These are phyloP conservation scores for Neodiprion fabricii DNA, from an alignment of 1,140 invertebrate species.

Conservation along the genomic window DNA sequence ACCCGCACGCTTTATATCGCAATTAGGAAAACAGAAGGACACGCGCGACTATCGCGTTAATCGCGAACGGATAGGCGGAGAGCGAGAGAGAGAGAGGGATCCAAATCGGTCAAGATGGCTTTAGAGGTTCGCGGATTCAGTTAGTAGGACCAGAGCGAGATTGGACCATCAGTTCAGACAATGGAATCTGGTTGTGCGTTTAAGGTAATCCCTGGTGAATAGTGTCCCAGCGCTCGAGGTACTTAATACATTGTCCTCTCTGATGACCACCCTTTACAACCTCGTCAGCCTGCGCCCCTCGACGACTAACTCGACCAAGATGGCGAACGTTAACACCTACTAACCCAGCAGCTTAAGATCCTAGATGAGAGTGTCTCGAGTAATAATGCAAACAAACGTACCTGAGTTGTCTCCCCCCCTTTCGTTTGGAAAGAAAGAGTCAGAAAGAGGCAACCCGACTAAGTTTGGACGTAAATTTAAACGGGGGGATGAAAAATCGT, in stretches of 20 bases:
- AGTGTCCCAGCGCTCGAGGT: conserved; percentile 44
- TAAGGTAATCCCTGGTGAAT: conserved; percentile 56
- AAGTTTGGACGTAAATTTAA: no score
- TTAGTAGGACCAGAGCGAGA: conserved; percentile 35
- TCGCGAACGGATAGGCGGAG: neutral
- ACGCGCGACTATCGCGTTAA: neutral
- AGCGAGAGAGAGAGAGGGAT: conserved; percentile 8
- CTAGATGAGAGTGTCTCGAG: no score
- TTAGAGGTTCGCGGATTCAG: conserved; percentile 36
- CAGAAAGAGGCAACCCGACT: neutral
- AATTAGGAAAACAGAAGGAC: neutral
- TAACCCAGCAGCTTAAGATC: conserved; percentile 30
- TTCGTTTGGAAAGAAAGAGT: neutral
- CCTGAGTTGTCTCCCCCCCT: no score
- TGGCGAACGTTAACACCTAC: conserved; percentile 54
- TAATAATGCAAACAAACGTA: no score
- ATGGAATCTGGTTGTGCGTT: conserved; percentile 48
- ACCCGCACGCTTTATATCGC: neutral
- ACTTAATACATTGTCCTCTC: conserved; percentile 56
- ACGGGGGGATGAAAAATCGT: neutral
- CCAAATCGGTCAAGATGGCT: conserved; percentile 45
- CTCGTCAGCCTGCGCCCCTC: conserved; percentile 40
- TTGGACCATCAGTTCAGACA: conserved; percentile 51
- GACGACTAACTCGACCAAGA: conserved; percentile 27
- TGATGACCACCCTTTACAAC: conserved; percentile 54